Percentiles rank a stretch among this genome's conserved stretches.
These are phyloP conservation scores for Corvus hawaiiensis DNA, from an alignment of 2,113 vertebrate genomes.

Conservation along the genomic window DNA sequence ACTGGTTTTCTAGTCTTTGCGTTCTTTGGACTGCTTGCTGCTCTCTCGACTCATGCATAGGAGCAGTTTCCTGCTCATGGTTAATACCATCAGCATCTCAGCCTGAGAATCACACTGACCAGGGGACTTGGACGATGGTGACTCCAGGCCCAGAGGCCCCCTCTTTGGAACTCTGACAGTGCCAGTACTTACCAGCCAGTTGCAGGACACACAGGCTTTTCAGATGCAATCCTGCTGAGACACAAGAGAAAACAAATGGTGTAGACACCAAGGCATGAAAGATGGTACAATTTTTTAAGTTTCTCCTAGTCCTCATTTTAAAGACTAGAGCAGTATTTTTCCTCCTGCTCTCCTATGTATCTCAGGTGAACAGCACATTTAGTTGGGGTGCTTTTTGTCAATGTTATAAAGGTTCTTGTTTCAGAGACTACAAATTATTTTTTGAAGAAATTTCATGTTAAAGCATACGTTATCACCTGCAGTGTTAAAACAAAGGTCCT, in stretches of 20 bases:
- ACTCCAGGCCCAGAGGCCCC: neutral
- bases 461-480: neutral
- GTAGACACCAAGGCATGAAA: neutral
- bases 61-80: neutral
- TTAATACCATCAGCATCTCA: neutral
- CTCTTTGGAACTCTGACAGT: neutral
- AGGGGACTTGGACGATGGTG: neutral
- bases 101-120: neutral
- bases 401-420: neutral
- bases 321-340: neutral
- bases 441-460: neutral
- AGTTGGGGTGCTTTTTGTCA: neutral
- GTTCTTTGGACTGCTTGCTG: neutral
- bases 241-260: neutral
- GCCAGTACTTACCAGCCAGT: neutral
- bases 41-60: fast-evolving
- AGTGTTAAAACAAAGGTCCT: neutral
- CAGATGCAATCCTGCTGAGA: neutral
- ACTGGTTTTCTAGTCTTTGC: neutral
- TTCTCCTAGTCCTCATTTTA: neutral
- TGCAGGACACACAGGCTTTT: neutral
- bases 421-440: neutral
- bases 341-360: neutral
- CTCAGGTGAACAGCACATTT: neutral
- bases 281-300: neutral